Evolutionary conservation across 2,113 vertebrate species (phyloP), one percentile per base, ranked within the genome.

Genomic region (Anseranas semipalmata): DNA sequence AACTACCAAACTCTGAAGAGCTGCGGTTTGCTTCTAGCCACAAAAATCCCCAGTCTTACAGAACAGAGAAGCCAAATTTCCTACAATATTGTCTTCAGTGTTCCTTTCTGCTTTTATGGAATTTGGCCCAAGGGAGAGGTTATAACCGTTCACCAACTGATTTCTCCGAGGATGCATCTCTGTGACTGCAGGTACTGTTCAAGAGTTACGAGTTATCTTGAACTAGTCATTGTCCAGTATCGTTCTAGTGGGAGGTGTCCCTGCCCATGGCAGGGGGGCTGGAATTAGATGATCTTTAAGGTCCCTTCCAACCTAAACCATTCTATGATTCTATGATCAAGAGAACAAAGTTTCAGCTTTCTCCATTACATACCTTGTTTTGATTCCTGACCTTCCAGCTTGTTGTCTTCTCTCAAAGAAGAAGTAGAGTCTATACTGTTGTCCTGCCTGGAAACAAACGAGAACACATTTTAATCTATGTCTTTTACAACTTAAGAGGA

Each of bases 361-460:
- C 33, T 63, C 24, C 87, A 58, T 86, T 63, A 67, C 96, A 94
- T 98, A 99, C 99, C 99, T 98, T 98, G 98, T 94, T 99, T 99
- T 67, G 96, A 95, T 37, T 99, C 98, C 80, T 98, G 92, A 73
- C 97, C 97, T 94, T 99, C 98, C 30, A 96, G 75, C 88, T 98
- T 98, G 84, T 77, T 96, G 52, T 96, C 97, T 77, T 98, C 99
- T 97, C 98, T 99, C 45, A 98, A 58, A 82, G 98, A 98, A 65
- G 98, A 99, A 67, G 99, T 98, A 67, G 99, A 99, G 94, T 99
- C 99, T 94, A 98, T 89, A 94, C 96, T 98, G 96, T 98, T 98
- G 67, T 99, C 99, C 97, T 99, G 99, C 94, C 99, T 99, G 94
- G 41, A 97, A 97, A 92, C 14, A 97, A 96, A 87, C 9, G 82